Evolutionary conservation across 2,797 vertebrate genomes (phyloP), one percentile per base, ranked within the genome.

Genomic region (Gallirallus australis): DNA sequence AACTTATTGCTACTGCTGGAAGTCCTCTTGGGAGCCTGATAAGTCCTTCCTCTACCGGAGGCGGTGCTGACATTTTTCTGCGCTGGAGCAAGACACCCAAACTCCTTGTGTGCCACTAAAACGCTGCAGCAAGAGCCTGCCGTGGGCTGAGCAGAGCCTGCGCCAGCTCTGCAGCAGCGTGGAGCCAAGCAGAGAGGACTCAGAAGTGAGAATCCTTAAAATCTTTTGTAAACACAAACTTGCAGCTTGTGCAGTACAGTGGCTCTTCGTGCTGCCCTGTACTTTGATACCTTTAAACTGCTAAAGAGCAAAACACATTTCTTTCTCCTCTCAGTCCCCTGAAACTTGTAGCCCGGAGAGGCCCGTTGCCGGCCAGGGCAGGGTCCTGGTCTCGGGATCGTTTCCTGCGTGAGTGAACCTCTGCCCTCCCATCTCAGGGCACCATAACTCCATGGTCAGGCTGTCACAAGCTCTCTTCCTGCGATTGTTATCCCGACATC

Each of bases 401-500:
- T 90, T 96, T 96, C 95, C 96, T 89, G 85, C 4, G 0, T 52
- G 85, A 89, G 0, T 52, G 85, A 89, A 71, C 93, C 94, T 84
- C 90, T 96, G 90, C 93, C 94, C 94, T 95, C 85, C 47, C 3
- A 0, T 91, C 66, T 90, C 4, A 0, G 82, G 90, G 88, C 94
- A 96, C 80, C 59, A 57, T 96, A 96, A 95, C 70, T 96, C 94
- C 90, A 54, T 0, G 0, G 83, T 71, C 71, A 24, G 70, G 83
- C 92, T 96, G 92, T 96, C 90, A 93, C 75, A 82, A 53, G 57
- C 73, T 66, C 84, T 85, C 86, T 95, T 96, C 96, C 93, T 96
- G 93, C 2, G 12, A 95, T 97, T 96, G 95, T 96, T 96, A 90
- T 93, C 93, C 92, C 0, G 5, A 73, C 86, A 90, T 97, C 88